phyloP scores from a whole-genome alignment of 2,888 invertebrate species.

The Trypoxylon attenuatum region DNA sequence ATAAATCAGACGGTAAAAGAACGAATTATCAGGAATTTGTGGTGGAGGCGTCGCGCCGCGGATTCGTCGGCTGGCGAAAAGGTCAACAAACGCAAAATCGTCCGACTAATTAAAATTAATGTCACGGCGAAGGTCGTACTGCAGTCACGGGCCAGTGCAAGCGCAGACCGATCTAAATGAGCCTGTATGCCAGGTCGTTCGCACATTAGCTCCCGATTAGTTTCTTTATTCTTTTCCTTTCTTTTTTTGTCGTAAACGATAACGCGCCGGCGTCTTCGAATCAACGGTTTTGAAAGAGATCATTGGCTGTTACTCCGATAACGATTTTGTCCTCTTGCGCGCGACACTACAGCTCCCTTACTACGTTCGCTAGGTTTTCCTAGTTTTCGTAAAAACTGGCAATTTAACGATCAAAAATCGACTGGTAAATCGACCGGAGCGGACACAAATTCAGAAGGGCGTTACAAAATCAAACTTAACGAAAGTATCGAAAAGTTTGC shows the following conservation, averaged over 20 bases:
- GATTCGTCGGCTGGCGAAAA: background rate
- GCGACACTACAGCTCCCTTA: too few relatives aligned
- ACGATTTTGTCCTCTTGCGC: too few relatives aligned
- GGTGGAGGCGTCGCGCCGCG: background rate
- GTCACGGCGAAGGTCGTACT: constrained; percentile 26
- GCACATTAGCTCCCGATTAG: constrained; percentile 28
- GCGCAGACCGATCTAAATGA: constrained; percentile 28
- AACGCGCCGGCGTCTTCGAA: constrained; percentile 27
- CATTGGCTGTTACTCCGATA: too few relatives aligned
- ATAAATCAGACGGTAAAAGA: background rate
- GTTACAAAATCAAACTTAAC: too few relatives aligned
- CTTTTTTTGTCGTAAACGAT: constrained; percentile 27
- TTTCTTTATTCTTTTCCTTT: constrained; percentile 27
- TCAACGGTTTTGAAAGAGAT: constrained; percentile 38
- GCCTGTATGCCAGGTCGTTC: constrained; percentile 10
- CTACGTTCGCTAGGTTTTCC: too few relatives aligned
- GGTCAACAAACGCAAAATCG: background rate
- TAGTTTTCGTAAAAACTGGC: too few relatives aligned
- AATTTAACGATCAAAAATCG: too few relatives aligned
- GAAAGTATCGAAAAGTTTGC: too few relatives aligned
- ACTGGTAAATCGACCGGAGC: too few relatives aligned
- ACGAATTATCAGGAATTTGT: background rate
- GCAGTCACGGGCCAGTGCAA: constrained; percentile 10
- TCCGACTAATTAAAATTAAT: constrained; percentile 13
- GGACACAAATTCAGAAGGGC: too few relatives aligned